Evolutionary conservation across 1,140 invertebrate species (phyloP), one percentile per base, ranked within the genome.

Genomic region (Drosophila truncata): DNA sequence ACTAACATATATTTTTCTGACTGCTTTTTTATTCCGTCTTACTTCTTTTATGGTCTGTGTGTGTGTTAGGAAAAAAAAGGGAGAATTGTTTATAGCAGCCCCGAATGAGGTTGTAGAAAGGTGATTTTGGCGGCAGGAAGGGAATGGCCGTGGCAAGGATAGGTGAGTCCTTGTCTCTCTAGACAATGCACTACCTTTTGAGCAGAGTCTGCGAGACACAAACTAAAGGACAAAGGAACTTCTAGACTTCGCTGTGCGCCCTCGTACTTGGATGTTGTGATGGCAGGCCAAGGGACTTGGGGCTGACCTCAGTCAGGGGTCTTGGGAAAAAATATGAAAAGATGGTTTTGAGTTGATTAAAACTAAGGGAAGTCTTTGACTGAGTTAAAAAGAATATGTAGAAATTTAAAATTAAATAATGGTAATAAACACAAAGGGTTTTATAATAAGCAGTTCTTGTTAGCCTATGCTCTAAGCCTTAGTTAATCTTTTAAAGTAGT

Each of bases 161-260:
- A 39, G 47, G 31, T 46, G 41, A 59, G 65, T 39, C 18, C 60
- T 75, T 62, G 60, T 42, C 55, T 27, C 23, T 4, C 27, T 25
- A 79, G 60, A 79, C 77, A 79, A 79, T 79, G 57, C 42, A 27
- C 42, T 55, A 67, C 63, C 63, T 59, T 49, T 25, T 23, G 20
- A 35, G 39, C 41, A 33, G 29, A 37, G 50, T 47, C 63, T 54
- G 25, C 8, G 47, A 18, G 16, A n/a, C 31, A 72, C 16, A 27
- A 41, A 59, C 31, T 65, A 29, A 41, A 18, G 23, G 16, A 72
- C 69, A 73, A 73, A 69, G 31, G 42, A 60, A 72, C 66, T 42
- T 37, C 27, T 10, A 41, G 44, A 49, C 66, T 18, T 27, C 4
- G 42, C 14, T 23, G 23, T 50, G 18, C 20, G n/a, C 23, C 47